phyloP scores from a whole-genome alignment of 2,113 vertebrate species.

The Microtus montanus region DNA sequence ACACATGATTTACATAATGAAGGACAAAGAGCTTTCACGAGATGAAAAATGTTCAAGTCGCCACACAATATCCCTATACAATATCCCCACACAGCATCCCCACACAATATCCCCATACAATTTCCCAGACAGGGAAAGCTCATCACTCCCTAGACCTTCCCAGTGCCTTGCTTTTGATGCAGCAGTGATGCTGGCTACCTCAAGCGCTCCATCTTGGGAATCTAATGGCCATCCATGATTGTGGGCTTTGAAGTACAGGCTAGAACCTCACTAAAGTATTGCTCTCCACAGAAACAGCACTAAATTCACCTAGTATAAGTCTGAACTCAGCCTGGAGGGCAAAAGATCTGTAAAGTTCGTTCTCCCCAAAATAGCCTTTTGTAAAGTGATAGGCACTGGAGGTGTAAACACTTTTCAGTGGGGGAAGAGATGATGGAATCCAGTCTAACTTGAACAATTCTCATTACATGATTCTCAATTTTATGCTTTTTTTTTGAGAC shows the following conservation, averaged over 20 bases:
- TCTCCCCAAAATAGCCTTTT: conserved; percentile 1
- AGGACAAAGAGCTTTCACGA: conserved; percentile 1
- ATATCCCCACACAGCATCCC: no score
- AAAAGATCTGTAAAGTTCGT: not conserved
- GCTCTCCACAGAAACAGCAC: not conserved
- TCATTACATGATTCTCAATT: not conserved
- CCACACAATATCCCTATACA: not conserved
- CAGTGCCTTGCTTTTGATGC: not conserved
- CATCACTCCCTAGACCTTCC: not conserved
- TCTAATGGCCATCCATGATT: not conserved
- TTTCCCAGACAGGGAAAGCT: not conserved
- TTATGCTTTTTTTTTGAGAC: conserved; percentile 33
- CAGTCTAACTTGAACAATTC: conserved; percentile 33
- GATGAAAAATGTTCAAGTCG: not conserved
- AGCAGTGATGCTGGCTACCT: not conserved
- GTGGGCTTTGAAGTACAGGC: not conserved
- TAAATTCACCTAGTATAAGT: not conserved
- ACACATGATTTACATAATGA: not conserved
- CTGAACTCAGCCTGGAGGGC: not conserved
- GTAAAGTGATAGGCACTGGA: conserved; percentile 8
- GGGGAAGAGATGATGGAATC: not conserved
- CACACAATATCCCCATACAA: no score
- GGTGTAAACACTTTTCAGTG: not conserved
- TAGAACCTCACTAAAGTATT: not conserved
- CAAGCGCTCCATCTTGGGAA: not conserved